Evolutionary conservation across 2,888 invertebrate genomes (phyloP), one percentile per base, ranked within the genome.

Genomic region (Lagria hirta): DNA sequence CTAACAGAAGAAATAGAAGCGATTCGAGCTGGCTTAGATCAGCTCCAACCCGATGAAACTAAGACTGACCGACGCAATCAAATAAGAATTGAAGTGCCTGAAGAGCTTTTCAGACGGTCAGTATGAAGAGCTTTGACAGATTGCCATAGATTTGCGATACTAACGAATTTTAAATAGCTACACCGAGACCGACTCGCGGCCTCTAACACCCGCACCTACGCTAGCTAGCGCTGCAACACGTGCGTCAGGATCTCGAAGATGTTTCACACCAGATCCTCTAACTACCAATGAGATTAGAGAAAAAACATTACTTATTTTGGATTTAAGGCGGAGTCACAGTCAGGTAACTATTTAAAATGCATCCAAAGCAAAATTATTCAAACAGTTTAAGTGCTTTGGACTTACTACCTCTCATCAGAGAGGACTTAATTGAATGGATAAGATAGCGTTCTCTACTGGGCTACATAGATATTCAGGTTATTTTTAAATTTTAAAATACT

Each of bases 171-270:
- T 13, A n/a, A n/a, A n/a, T 48, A 83, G 86, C 49, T 90, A 89
- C 61, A 86, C 89, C 0, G 88, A 89, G 57, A 90, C 88, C 0
- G 90, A 90, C 65, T 91, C 90, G 0, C 75, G 90, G 13, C 88
- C 90, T 0, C 69, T 84, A 50, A 88, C 89, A 0, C 90, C 90
- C 1, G 83, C 88, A 0, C 88, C 88, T 1, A 87, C 86, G 1
- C 75, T 86, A 3, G 83, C 82, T 4, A 87, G 87, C 62, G 83
- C 82, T 54, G 75, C 86, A 66, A 81, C 88, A 32, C 65, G 85
- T 59, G 78, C 86, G 44, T 78, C 88, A 57, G 76, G 84, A 45
- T 66, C 76, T 49, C 70, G 84, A 60, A 59, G 80, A 57, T 88
- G 87, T 58, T 77, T 86, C 14, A 87, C 87, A 0, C 87, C 87